phyloP scores from a whole-genome alignment of 2,113 vertebrate species.

The Atractosteus spatula region DNA sequence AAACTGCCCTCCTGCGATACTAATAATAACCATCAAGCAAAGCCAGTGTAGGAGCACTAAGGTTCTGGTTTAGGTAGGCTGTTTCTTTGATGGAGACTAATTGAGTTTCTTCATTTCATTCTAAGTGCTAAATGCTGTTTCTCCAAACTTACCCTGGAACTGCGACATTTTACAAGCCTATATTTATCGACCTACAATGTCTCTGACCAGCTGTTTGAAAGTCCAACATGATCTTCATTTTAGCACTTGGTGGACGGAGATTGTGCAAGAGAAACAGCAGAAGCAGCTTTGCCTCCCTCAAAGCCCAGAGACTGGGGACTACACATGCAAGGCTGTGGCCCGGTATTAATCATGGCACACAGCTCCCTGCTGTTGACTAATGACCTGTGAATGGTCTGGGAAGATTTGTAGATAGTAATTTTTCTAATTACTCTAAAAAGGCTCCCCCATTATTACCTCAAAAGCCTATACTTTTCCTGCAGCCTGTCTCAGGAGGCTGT shows the following conservation, averaged over 20 bases:
- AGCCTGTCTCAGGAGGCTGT: not conserved
- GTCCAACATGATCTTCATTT: no score
- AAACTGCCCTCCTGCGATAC: no score
- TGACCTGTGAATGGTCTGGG: not conserved
- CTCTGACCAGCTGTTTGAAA: no score
- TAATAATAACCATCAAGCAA: no score
- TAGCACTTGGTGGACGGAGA: not conserved
- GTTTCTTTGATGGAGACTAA: no score
- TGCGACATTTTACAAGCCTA: no score
- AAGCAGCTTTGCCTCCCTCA: not conserved
- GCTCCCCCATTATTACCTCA: not conserved
- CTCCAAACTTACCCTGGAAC: no score
- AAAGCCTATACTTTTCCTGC: not conserved
- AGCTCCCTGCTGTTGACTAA: not conserved
- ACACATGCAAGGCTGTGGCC: not conserved
- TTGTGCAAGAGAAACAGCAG: not conserved
- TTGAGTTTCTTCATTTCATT: no score
- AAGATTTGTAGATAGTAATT: conserved; percentile 5
- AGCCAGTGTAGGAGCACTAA: no score
- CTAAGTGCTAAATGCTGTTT: no score
- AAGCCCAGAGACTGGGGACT: not conserved
- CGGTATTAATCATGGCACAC: not conserved
- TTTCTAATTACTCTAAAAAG: conserved; percentile 12
- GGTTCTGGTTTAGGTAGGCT: no score
- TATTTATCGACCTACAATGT: no score